Evolutionary conservation across 2,888 invertebrate genomes (phyloP).

Genomic region (Caenorhabditis plicata): DNA sequence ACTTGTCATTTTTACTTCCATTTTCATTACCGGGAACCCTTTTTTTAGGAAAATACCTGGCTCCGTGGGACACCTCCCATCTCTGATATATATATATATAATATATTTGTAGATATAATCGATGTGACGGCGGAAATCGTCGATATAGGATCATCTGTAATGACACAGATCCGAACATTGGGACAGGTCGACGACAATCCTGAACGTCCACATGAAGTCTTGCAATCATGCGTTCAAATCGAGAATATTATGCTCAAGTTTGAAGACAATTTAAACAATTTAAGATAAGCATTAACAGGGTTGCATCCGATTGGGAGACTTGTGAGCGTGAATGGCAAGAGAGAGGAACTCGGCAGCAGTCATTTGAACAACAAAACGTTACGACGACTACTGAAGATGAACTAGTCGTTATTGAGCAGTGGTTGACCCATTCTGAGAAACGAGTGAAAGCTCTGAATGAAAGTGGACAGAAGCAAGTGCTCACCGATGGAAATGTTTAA

Average conservation of each 20-base stretch:
- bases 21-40: too few relatives aligned
- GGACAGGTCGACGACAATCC: slow-evolving; percentile 77
- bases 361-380: slow-evolving; percentile 4
- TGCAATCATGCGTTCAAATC: slow-evolving; percentile 69
- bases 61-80: too few relatives aligned
- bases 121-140: slow-evolving; percentile 80
- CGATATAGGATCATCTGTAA: slow-evolving; percentile 75
- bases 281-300: slow-evolving; percentile 28
- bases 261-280: slow-evolving; percentile 1
- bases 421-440: slow-evolving; percentile 41
- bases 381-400: slow-evolving; percentile 27
- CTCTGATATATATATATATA: too few relatives aligned
- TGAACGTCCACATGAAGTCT: slow-evolving; percentile 68
- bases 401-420: slow-evolving; percentile 39
- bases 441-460: slow-evolving; percentile 46
- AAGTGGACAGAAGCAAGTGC: slow-evolving; percentile 33
- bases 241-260: slow-evolving; percentile 65
- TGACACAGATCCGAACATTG: slow-evolving; percentile 77
- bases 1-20: too few relatives aligned
- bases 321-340: slow-evolving; percentile 51
- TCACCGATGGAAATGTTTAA: slow-evolving; percentile 41
- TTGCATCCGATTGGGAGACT: slow-evolving; percentile 56
- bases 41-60: too few relatives aligned
- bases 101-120: slow-evolving; percentile 72
- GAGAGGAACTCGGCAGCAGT: slow-evolving; percentile 4